Conservation (phyloP, 2,888 invertebrate genomes). For the Bombylius major region DNA sequence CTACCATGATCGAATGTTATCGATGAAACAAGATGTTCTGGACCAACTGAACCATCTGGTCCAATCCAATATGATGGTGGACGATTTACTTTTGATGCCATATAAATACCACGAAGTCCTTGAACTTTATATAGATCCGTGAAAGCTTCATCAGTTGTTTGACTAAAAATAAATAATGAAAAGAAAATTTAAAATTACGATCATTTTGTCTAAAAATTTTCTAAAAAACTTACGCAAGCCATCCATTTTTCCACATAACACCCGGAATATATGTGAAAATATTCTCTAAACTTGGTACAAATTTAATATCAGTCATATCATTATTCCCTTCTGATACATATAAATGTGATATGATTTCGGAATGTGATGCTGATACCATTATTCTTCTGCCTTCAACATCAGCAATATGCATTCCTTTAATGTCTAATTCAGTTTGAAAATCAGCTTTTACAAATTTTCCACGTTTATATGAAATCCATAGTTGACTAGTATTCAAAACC, state of each 20-base stretch:
- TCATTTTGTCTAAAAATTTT: neutral
- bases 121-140: constrained; percentile 80
- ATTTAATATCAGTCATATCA: constrained; percentile 51
- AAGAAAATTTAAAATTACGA: neutral
- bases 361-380: constrained; percentile 71
- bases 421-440: constrained; percentile 57
- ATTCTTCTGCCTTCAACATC: constrained; percentile 71
- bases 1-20: constrained; percentile 82
- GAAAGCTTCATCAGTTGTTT: constrained; percentile 67
- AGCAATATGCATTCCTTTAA: constrained; percentile 57
- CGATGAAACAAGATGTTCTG: constrained; percentile 62
- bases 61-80: constrained; percentile 28
- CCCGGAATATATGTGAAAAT: constrained; percentile 76
- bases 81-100: constrained; percentile 62
- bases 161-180: constrained; percentile 39
- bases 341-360: constrained; percentile 56
- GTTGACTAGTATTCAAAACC: constrained; percentile 41
- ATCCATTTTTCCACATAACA: constrained; percentile 65
- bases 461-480: constrained; percentile 66
- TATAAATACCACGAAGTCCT: constrained; percentile 77
- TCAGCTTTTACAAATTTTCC: constrained; percentile 56
- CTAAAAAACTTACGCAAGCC: constrained; percentile 57
- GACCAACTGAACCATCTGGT: constrained; percentile 41
- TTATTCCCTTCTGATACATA: constrained; percentile 65
- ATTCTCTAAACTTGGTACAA: constrained; percentile 64